Base-by-base conservation (phyloP, 2,888 invertebrate species). In the Corythucha ciliata region DNA sequence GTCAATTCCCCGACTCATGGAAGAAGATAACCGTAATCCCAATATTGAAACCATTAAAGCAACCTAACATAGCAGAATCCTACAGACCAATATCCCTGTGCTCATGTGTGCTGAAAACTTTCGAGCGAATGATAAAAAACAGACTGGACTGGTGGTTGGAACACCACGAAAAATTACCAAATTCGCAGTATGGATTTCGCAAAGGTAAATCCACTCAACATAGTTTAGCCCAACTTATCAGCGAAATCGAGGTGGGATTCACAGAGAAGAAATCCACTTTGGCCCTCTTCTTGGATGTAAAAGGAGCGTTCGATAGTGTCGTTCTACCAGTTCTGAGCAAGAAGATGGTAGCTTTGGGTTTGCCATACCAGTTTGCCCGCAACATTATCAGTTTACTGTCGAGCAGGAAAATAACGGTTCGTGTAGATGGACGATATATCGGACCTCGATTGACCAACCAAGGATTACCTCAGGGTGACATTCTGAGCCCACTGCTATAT, bases 131-230 rank as follows among this genome's bases (percentile, higher is more conserved):
- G 27, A 18, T 55, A n/a, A 41, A 44, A 25, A 26, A 16, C 20
- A 24, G 53, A 29, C 20, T 55, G 6, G 48, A 40, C 6, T 48
- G 52, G 47, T 56, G 51, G 51, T 14, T 51, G 14, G 55, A 56
- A 56, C 26, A 41, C 27, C 14, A 40, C 8, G 44, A 56, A 12
- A 12, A 41, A 8, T 20, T 55, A 10, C 46, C 47, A n/a, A 10
- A 25, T 14, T 32, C 27, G 21, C 56, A 55, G 36, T 42, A 44
- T 41, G 54, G 41, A n/a, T 56, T 55, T 39, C 24, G 54, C 26
- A 48, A 39, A 20, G 46, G 29, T 20, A 20, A 27, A 4, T 33
- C 44, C 41, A 56, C 55, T 6, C 26, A 6, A n/a, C 49, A 56
- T 25, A 36, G 16, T 22, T 16, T 55, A 12, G 14, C 44, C 10